These are phyloP conservation scores for Eupelmus urozonus DNA, from an alignment of 2,888 invertebrate species.

Conservation along the genomic window DNA sequence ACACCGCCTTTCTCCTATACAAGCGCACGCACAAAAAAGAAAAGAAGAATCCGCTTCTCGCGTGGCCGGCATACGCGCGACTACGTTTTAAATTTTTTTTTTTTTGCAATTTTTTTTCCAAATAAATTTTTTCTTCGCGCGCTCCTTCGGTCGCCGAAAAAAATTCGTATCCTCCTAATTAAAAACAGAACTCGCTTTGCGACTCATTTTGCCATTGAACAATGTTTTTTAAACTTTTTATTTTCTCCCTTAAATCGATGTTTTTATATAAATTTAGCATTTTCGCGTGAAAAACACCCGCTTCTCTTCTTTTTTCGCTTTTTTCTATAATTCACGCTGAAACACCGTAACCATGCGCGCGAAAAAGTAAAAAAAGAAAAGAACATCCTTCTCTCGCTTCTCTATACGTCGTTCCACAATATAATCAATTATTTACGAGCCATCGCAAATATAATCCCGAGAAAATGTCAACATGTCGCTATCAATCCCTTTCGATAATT, in stretches of 20 bases:
- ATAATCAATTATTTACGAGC: conserved; percentile 56
- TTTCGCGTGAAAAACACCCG: conserved; percentile 17
- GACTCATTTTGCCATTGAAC: conserved; percentile 6
- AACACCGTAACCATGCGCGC: not conserved
- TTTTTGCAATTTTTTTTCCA: conserved; percentile 3
- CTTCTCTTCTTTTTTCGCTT: conserved; percentile 28
- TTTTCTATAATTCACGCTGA: not conserved
- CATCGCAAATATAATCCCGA: conserved; percentile 56
- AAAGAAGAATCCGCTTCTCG: conserved; percentile 45
- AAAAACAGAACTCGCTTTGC: conserved; percentile 24
- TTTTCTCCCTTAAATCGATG: not conserved
- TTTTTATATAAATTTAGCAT: conserved; percentile 12
- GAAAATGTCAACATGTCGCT: conserved; percentile 60
- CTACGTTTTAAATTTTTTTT: conserved; percentile 3
- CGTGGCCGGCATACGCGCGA: conserved; percentile 13
- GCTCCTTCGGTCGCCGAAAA: conserved; percentile 1
- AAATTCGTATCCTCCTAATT: conserved; percentile 15
- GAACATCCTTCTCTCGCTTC: conserved; percentile 28
- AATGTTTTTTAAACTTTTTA: conserved; percentile 22
- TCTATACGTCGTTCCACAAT: conserved; percentile 47
- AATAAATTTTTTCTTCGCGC: conserved; percentile 12
- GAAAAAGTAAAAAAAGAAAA: conserved; percentile 36
- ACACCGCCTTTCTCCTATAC: conserved; percentile 45
- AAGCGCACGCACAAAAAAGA: conserved; percentile 47
- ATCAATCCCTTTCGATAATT: conserved; percentile 70